These are phyloP conservation scores for Pseudanteris insignis DNA, from an alignment of 2,888 invertebrate genomes.

Conservation along the genomic window DNA sequence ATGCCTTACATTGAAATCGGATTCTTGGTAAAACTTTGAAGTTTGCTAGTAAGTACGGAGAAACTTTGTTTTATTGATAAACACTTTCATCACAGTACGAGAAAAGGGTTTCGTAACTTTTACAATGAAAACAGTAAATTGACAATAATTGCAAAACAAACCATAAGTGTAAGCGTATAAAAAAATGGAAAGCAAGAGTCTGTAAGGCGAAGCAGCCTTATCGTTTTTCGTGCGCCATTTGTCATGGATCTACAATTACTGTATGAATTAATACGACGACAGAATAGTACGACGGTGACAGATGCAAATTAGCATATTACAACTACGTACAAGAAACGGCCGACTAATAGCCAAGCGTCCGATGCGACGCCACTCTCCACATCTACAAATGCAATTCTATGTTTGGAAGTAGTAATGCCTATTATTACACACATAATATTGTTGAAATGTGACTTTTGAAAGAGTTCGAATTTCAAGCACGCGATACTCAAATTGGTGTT, in stretches of 20 bases:
- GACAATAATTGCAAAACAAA: too few species aligned
- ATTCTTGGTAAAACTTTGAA: too few species aligned
- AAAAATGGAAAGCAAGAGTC: background rate
- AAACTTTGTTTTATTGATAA: too few species aligned
- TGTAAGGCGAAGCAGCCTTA: too few species aligned
- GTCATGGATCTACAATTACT: too few species aligned
- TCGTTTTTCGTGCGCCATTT: too few species aligned
- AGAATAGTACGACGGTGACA: constrained; percentile 4
- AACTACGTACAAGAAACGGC: constrained; percentile 7
- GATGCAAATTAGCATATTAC: constrained; percentile 17
- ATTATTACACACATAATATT: constrained; percentile 20
- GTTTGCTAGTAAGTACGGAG: too few species aligned
- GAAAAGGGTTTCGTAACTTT: background rate
- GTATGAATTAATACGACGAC: too few species aligned
- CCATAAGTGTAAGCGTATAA: too few species aligned
- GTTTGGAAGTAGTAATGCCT: constrained; percentile 13
- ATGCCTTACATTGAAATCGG: too few species aligned
- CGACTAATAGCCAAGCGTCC: constrained; percentile 1
- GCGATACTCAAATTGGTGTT: constrained; percentile 32
- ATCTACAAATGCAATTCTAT: constrained; percentile 24
- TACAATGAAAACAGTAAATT: too few species aligned
- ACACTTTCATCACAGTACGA: too few species aligned
- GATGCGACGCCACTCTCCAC: constrained; percentile 12
- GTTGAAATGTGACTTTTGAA: constrained; percentile 21
- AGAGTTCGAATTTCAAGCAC: constrained; percentile 31